phyloP scores from a whole-genome alignment of 2,113 vertebrate genomes.

The Hippocampus comes region DNA sequence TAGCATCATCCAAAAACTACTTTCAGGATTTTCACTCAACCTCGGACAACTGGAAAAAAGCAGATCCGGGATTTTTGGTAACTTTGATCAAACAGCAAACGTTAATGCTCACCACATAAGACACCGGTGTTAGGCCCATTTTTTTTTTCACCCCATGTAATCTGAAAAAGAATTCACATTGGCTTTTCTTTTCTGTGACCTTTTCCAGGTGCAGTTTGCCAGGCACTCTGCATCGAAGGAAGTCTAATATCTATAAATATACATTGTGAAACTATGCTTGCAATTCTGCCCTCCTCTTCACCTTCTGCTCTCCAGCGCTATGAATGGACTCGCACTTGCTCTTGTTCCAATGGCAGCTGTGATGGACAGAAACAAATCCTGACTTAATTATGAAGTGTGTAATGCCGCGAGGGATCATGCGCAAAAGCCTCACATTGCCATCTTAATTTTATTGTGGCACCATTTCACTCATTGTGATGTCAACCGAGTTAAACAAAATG shows the following conservation, averaged over 20 bases:
- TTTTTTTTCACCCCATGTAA: neutral
- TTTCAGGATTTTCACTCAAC: neutral
- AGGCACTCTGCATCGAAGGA: neutral
- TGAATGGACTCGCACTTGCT: constrained; percentile 27
- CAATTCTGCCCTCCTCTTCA: constrained; percentile 11
- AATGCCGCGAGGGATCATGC: constrained; percentile 6
- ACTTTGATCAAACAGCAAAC: neutral
- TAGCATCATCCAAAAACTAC: neutral
- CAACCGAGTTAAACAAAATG: neutral
- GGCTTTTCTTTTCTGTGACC: neutral
- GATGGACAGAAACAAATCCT: constrained; percentile 12
- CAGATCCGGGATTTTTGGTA: neutral
- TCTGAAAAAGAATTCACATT: neutral
- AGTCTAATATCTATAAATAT: constrained; percentile 12
- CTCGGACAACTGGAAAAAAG: neutral
- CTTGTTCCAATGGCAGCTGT: constrained; percentile 31
- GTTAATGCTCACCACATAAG: neutral
- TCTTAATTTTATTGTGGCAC: neutral
- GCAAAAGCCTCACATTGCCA: neutral
- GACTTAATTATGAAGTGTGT: constrained; percentile 6
- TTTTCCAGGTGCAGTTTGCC: neutral
- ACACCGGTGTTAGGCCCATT: neutral
- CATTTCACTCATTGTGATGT: neutral
- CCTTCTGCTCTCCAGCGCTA: constrained; percentile 2
- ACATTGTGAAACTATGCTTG: constrained; percentile 25